Percentiles rank a stretch among this genome's conserved stretches.
Evolutionary conservation across 64 coral and sea anemone species (phyloP).

Genomic region (Acropora yongei): DNA sequence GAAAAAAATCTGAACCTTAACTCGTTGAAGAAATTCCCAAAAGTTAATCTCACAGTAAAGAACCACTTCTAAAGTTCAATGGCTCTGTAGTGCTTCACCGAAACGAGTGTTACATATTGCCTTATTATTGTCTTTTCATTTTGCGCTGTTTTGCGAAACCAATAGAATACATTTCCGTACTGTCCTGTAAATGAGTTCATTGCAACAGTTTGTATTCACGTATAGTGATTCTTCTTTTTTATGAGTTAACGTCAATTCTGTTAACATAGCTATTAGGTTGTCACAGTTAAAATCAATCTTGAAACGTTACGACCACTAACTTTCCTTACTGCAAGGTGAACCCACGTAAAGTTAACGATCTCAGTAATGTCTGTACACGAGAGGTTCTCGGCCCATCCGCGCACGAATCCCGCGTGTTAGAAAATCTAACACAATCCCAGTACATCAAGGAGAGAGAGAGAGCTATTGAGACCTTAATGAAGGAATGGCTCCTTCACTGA

Average conservation of each 20-base stretch:
- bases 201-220: no score
- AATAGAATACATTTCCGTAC: neutral
- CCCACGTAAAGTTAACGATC: neutral
- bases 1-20: neutral
- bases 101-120: no score
- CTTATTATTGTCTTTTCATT: neutral
- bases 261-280: neutral
- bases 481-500: no score
- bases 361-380: neutral
- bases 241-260: neutral
- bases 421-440: neutral
- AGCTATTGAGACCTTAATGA: no score
- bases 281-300: neutral
- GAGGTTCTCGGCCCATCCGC: neutral
- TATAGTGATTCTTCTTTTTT: neutral
- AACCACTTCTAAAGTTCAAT: neutral
- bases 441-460: no score
- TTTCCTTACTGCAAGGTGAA: neutral
- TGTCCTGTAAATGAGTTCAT: neutral
- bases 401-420: neutral
- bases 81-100: neutral
- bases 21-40: neutral
- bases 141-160: neutral
- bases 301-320: neutral
- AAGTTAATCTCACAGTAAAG: neutral